Conservation (phyloP, 2,888 invertebrate genomes). For the Parnassius mnemosyne region DNA sequence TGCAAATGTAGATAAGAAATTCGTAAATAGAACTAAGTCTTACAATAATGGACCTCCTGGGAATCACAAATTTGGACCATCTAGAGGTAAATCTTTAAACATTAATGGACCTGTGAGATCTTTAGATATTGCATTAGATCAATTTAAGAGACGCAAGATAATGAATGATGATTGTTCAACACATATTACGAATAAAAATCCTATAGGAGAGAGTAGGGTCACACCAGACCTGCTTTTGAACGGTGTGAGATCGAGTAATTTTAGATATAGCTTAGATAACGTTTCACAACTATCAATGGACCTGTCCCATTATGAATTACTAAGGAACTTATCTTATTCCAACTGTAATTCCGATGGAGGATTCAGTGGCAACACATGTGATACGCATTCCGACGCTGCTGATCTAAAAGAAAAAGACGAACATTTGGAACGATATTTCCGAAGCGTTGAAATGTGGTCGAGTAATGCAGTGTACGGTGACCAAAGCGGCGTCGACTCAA, state of each 20-base stretch:
- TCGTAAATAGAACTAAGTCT: slow-evolving; percentile 51
- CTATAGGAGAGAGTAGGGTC: slow-evolving; percentile 32
- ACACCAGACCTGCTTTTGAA: slow-evolving; percentile 50
- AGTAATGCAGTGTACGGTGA: slow-evolving; percentile 36
- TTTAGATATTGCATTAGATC: slow-evolving; percentile 54
- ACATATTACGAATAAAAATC: slow-evolving; percentile 31
- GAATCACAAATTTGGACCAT: slow-evolving; percentile 44
- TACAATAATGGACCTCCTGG: slow-evolving; percentile 37
- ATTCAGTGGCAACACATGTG: slow-evolving; percentile 56
- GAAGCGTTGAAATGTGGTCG: slow-evolving; percentile 66
- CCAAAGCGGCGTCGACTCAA: slow-evolving; percentile 6
- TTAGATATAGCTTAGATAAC: slow-evolving; percentile 44
- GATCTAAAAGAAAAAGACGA: slow-evolving; percentile 57
- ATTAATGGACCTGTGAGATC: slow-evolving; percentile 57
- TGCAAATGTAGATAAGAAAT: slow-evolving; percentile 46
- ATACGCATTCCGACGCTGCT: slow-evolving; percentile 39
- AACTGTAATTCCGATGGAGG: slow-evolving; percentile 65
- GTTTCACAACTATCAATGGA: slow-evolving; percentile 65
- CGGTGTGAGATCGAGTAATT: slow-evolving; percentile 37
- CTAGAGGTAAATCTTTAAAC: slow-evolving; percentile 57
- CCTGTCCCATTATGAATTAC: slow-evolving; percentile 69
- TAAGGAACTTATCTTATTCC: slow-evolving; percentile 61
- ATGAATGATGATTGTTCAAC: slow-evolving; percentile 46
- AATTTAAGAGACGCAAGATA: slow-evolving; percentile 60
- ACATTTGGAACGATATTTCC: slow-evolving; percentile 65